Evolutionary conservation across 2,888 invertebrate species (phyloP), one percentile per base, ranked within the genome.

Genomic region (Eurytoma californica): DNA sequence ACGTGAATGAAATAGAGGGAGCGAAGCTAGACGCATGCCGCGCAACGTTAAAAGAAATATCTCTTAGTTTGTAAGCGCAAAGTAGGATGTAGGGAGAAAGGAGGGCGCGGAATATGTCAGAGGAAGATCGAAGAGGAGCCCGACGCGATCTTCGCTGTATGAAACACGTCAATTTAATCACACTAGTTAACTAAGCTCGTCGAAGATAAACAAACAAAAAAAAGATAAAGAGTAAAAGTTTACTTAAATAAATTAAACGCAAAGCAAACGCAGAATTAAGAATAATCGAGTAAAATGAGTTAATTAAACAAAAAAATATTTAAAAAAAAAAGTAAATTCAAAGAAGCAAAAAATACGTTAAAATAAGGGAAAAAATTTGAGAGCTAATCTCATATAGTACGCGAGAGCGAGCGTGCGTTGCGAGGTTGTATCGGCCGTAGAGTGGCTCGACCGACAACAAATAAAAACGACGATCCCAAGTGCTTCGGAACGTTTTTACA

Each of bases 141-240:
- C 60, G 60, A 74, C 68, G 51, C 72, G 63, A 87, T 83, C 84
- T 87, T 87, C 87, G 87, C 85, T 87, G 72, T 67, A 76, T 67
- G 87, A 87, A 89, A 89, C 86, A 90, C 87, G 90, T 90, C 90
- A 90, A 90, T 90, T 90, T 90, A 90, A 89, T 87, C 85, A 87
- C 84, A 86, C 84, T 89, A 88, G 87, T 87, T 86, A 85, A 84
- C 83, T 84, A 85, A 86, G 85, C 83, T 85, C 84, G 83, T 85
- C 84, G 85, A 83, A 30, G 65, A 74, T 77, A 75, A 79, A 57
- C 70, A 72, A 70, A 74, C 76, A 61, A 66, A 82, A 83, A 63
- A 72, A 79, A 63, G 51, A 12, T 53, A 78, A 72, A 63, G 74
- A 67, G 55, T 81, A 82, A 55, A 28, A 18, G 65, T 39, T 70